Conservation (phyloP, 2,888 invertebrate species). For the Dryomyza anilis region DNA sequence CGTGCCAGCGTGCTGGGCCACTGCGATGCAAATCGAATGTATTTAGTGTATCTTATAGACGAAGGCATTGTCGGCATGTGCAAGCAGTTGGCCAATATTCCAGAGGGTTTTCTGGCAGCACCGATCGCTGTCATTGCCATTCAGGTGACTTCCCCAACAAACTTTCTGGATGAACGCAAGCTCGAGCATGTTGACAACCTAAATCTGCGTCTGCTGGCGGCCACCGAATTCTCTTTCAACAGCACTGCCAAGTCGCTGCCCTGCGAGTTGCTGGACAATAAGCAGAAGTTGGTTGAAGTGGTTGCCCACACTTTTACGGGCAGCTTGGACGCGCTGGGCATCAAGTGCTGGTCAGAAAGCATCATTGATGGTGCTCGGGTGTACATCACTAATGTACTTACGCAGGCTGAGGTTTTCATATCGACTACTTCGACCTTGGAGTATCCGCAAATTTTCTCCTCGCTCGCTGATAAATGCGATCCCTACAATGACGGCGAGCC, state of each 20-base stretch:
- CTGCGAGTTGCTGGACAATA: conserved; percentile 28
- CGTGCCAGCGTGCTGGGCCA: conserved; percentile 38
- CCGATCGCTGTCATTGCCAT: conserved; percentile 39
- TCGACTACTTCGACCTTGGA: conserved; percentile 30
- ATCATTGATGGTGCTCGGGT: conserved; percentile 33
- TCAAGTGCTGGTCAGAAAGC: conserved; percentile 38
- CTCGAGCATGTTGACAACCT: conserved; percentile 24
- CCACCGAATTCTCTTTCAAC: conserved; percentile 11
- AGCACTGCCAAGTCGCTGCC: conserved; percentile 17
- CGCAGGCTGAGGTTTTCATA: conserved; percentile 40
- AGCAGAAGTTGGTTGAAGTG: conserved; percentile 35
- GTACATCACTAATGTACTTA: conserved; percentile 33
- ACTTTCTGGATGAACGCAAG: conserved; percentile 29
- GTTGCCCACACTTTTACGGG: conserved; percentile 36
- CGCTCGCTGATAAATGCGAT: conserved; percentile 34
- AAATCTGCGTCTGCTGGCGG: conserved; percentile 25
- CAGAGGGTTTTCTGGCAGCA: conserved; percentile 32
- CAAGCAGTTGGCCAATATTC: conserved; percentile 35
- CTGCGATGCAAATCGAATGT: conserved; percentile 31
- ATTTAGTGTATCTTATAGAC: conserved; percentile 40
- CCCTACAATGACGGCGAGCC: conserved; percentile 9
- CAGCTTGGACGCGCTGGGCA: conserved; percentile 29
- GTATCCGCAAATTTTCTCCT: conserved; percentile 34
- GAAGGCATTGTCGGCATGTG: conserved; percentile 38
- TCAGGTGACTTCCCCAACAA: conserved; percentile 26